phyloP scores from a whole-genome alignment of 2,888 invertebrate species.

The Caenorhabditis sp. region DNA sequence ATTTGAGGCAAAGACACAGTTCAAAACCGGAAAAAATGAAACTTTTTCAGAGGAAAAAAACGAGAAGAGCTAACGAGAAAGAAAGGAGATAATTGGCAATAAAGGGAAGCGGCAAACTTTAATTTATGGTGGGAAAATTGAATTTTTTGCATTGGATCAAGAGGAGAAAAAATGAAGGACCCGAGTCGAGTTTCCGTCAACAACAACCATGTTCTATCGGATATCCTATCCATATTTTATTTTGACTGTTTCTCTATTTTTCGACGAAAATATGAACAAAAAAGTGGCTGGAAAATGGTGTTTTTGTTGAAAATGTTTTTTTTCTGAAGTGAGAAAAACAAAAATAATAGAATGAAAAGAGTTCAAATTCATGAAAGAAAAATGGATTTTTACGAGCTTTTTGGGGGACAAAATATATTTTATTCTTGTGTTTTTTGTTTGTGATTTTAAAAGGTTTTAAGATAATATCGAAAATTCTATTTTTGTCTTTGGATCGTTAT shows the following conservation, averaged over 20 bases:
- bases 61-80: constrained; percentile 8
- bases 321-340: neutral
- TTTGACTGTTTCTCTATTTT: neutral
- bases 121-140: neutral
- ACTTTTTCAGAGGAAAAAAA: constrained; percentile 9
- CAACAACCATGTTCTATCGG: neutral
- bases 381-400: no score
- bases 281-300: constrained; percentile 6
- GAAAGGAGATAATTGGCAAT: constrained; percentile 3
- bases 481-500: no score
- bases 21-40: constrained; percentile 11
- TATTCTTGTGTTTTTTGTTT: no score
- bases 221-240: neutral
- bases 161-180: neutral
- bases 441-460: no score
- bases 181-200: neutral
- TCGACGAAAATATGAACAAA: neutral
- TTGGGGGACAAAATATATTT: no score
- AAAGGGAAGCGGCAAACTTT: neutral
- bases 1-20: constrained; percentile 13
- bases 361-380: neutral
- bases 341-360: neutral
- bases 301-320: neutral
- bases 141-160: neutral
- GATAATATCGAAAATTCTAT: no score